These are phyloP conservation scores for Cheilosia urbana DNA, from an alignment of 2,888 invertebrate genomes.

Conservation along the genomic window DNA sequence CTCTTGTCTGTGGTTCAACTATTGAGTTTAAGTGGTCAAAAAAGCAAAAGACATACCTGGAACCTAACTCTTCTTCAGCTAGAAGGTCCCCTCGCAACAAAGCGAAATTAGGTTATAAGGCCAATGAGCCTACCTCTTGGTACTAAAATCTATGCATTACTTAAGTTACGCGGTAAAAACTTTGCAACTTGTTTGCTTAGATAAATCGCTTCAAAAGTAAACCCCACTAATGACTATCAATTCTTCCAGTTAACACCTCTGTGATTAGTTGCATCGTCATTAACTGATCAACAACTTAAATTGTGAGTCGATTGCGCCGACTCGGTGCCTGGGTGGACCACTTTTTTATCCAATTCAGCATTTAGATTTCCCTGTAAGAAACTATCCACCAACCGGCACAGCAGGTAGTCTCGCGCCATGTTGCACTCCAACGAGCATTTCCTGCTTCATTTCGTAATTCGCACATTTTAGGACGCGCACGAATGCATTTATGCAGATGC, in stretches of 20 bases:
- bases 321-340: slow-evolving; percentile 28
- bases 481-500: slow-evolving; percentile 40
- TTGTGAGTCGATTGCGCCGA: background rate
- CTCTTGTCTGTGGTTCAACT: too few species aligned
- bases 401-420: slow-evolving; percentile 15
- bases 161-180: too few species aligned
- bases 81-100: too few species aligned
- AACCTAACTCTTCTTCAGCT: too few species aligned
- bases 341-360: slow-evolving; percentile 35
- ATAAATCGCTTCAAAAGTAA: too few species aligned
- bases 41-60: too few species aligned
- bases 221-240: slow-evolving; percentile 1
- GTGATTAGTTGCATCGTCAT: slow-evolving; percentile 31
- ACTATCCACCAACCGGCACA: slow-evolving; percentile 8
- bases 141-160: too few species aligned
- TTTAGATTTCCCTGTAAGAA: background rate
- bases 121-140: too few species aligned
- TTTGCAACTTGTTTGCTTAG: too few species aligned
- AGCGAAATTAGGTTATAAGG: too few species aligned
- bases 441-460: slow-evolving; percentile 43
- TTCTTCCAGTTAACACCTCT: slow-evolving; percentile 48
- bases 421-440: slow-evolving; percentile 27
- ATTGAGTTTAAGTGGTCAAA: too few species aligned
- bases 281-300: slow-evolving; percentile 38
- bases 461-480: slow-evolving; percentile 44